Percentiles rank a stretch among this genome's conserved stretches.
Conservation (phyloP, 2,797 vertebrate genomes). For the Danio kyathit region DNA sequence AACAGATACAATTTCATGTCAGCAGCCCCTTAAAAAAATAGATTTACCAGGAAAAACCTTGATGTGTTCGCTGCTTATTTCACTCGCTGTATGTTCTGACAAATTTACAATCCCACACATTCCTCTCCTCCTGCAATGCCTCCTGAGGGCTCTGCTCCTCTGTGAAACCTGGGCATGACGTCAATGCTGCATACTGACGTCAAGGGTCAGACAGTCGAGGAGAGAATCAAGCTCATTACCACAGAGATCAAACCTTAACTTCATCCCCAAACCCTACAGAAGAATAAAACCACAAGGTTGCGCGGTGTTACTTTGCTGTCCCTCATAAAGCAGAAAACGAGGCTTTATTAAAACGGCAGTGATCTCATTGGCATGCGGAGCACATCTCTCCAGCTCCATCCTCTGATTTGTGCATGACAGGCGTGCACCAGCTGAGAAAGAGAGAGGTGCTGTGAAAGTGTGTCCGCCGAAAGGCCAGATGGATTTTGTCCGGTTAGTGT, state of each 20-base stretch:
- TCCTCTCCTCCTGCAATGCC: slow-evolving; percentile 46
- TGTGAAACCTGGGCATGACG: slow-evolving; percentile 70
- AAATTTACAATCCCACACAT: slow-evolving; percentile 30
- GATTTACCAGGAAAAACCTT: no score
- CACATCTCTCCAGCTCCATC: slow-evolving; percentile 32
- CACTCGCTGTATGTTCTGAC: not conserved
- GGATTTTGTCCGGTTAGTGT: slow-evolving; percentile 52
- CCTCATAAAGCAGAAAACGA: not conserved
- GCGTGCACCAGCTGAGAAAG: not conserved
- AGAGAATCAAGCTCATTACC: slow-evolving; percentile 31
- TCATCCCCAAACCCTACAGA: not conserved
- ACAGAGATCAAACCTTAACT: slow-evolving; percentile 6
- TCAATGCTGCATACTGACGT: slow-evolving; percentile 71
- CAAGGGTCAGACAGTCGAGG: slow-evolving; percentile 65
- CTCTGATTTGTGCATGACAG: slow-evolving; percentile 22
- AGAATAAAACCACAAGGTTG: not conserved
- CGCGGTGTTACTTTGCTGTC: not conserved
- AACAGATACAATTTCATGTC: no score
- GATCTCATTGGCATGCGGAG: slow-evolving; percentile 50
- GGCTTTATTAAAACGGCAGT: slow-evolving; percentile 36
- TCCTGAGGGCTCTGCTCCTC: slow-evolving; percentile 73
- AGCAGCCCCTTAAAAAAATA: no score
- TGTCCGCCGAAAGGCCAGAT: slow-evolving; percentile 48
- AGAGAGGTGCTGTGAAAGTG: slow-evolving; percentile 15
- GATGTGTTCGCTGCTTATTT: no score